phyloP scores from a whole-genome alignment of 2,888 invertebrate genomes.

The Patella caerulea region DNA sequence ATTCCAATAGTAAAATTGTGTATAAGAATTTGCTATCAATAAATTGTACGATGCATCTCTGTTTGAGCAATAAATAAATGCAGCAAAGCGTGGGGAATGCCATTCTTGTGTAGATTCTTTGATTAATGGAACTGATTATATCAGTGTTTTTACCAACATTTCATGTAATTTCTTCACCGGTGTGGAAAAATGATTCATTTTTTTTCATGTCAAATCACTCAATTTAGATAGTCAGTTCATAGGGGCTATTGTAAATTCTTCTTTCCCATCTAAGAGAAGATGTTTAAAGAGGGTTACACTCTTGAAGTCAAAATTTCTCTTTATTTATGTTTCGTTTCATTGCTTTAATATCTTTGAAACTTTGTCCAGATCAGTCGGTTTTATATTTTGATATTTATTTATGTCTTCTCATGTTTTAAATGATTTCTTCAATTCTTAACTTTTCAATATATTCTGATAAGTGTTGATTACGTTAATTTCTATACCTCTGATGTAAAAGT shows the following conservation, averaged over 20 bases:
- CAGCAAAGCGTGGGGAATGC: slow-evolving; percentile 8
- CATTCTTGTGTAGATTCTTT: slow-evolving; percentile 13
- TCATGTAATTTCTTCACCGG: slow-evolving; percentile 9
- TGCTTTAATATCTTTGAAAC: too few species aligned
- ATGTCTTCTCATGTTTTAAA: too few species aligned
- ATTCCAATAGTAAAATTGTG: background rate
- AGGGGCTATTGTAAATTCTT: slow-evolving; percentile 5
- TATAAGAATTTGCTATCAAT: slow-evolving; percentile 6
- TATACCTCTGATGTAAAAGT: too few species aligned
- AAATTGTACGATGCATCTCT: background rate
- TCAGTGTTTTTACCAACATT: slow-evolving; percentile 12
- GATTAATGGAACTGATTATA: slow-evolving; percentile 9
- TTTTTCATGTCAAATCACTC: background rate
- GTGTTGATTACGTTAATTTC: too few species aligned
- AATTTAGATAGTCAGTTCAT: slow-evolving; percentile 1
- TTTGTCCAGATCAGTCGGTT: too few species aligned
- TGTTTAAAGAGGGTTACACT: too few species aligned
- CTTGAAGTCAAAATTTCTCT: too few species aligned
- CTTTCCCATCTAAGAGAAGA: background rate
- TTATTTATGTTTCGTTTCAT: too few species aligned
- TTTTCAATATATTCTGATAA: too few species aligned
- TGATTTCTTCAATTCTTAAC: too few species aligned
- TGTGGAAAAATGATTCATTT: slow-evolving; percentile 9
- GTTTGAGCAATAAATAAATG: slow-evolving; percentile 12
- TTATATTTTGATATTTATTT: too few species aligned